A percentile compares a stretch with the other conserved stretches of the same genome.
These are phyloP conservation scores for Gonioctena quinquepunctata DNA, from an alignment of 1,140 invertebrate species.

Conservation along the genomic window DNA sequence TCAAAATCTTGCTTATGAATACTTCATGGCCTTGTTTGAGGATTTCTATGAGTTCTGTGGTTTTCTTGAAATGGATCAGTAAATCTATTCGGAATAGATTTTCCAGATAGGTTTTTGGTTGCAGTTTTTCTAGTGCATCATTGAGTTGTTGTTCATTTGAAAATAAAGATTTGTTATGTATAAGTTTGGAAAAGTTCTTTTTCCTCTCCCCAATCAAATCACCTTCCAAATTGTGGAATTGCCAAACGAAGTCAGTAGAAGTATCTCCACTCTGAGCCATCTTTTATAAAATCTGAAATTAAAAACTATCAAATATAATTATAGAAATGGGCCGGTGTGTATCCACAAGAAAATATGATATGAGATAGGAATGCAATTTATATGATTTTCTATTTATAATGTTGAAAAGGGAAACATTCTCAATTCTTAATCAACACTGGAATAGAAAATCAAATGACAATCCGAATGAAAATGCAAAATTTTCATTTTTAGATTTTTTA, in stretches of 20 bases:
- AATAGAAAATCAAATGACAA: too few species aligned
- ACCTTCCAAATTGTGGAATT: constrained; percentile 21
- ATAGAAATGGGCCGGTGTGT: too few species aligned
- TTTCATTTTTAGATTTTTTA: too few species aligned
- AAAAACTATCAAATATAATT: too few species aligned
- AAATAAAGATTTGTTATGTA: neutral
- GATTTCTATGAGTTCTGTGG: constrained; percentile 3
- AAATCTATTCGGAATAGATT: constrained; percentile 23
- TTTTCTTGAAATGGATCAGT: constrained; percentile 18
- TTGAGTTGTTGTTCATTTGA: constrained; percentile 1
- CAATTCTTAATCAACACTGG: too few species aligned
- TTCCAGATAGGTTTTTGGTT: constrained; percentile 19
- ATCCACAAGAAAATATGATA: too few species aligned
- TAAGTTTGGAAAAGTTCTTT: constrained; percentile 20
- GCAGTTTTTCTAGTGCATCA: constrained; percentile 1
- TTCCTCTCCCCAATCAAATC: constrained; percentile 15
- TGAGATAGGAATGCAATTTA: too few species aligned
- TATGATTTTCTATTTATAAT: too few species aligned
- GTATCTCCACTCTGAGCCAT: neutral
- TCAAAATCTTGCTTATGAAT: constrained; percentile 25
- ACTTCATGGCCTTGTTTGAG: constrained; percentile 27
- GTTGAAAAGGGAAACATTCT: too few species aligned
- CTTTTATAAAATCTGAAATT: too few species aligned
- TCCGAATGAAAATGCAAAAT: too few species aligned
- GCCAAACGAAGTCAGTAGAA: constrained; percentile 9